These are phyloP conservation scores for Ictidomys tridecemlineatus DNA, from an alignment of 2,113 vertebrate species.

Conservation along the genomic window DNA sequence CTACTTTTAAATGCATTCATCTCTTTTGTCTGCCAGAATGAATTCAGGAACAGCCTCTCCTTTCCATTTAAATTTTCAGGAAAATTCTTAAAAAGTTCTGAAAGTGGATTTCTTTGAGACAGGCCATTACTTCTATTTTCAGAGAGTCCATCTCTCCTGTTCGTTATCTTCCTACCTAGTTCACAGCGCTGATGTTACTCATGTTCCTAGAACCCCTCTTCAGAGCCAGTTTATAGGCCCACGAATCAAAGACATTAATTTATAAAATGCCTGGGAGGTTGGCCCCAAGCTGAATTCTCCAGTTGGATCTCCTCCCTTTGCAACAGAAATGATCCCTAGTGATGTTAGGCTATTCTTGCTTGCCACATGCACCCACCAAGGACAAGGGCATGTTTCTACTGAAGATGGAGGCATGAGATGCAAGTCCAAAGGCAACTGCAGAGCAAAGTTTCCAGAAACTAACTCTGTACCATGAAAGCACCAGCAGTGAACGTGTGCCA, in stretches of 20 bases:
- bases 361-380: neutral
- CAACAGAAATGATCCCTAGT: neutral
- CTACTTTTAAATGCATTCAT: neutral
- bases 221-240: neutral
- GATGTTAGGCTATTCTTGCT: neutral
- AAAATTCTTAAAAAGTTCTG: neutral
- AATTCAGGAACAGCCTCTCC: neutral
- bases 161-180: neutral
- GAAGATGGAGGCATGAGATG: neutral
- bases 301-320: neutral
- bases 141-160: neutral
- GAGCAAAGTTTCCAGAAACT: neutral
- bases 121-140: neutral
- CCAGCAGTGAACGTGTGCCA: neutral
- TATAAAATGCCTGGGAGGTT: neutral
- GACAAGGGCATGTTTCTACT: neutral
- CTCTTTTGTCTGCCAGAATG: neutral
- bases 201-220: neutral
- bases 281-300: neutral
- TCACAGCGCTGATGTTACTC: neutral
- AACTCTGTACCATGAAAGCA: rapidly evolving
- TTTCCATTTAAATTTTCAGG: neutral
- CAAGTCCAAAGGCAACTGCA: neutral
- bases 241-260: neutral
- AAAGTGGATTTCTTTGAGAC: neutral